Percentiles rank a stretch among this genome's conserved stretches.
These are phyloP conservation scores for Parotia lawesii DNA, from an alignment of 2,113 vertebrate species.

Conservation along the genomic window DNA sequence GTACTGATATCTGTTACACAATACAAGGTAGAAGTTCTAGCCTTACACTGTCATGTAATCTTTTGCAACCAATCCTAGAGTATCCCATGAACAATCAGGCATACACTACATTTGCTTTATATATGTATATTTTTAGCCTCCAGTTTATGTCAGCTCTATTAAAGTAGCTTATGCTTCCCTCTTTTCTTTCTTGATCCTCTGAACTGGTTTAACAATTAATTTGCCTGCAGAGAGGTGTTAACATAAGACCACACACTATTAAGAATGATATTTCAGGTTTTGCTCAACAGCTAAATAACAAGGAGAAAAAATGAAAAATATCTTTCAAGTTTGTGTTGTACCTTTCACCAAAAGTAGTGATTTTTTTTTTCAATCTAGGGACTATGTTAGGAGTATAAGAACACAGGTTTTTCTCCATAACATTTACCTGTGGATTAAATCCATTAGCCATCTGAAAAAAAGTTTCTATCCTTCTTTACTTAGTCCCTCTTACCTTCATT, in stretches of 20 bases:
- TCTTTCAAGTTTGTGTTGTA: neutral
- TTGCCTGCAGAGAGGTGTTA: neutral
- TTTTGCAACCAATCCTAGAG: neutral
- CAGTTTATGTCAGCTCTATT: neutral
- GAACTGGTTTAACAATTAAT: neutral
- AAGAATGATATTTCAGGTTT: neutral
- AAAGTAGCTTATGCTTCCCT: neutral
- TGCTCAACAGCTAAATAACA: neutral
- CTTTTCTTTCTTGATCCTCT: neutral
- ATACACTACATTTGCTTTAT: neutral
- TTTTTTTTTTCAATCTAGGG: neutral
- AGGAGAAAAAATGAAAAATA: neutral
- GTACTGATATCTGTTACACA: neutral
- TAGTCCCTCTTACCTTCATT: neutral
- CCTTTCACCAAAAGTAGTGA: neutral
- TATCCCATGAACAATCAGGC: neutral
- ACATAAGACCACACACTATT: neutral
- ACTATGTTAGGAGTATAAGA: neutral
- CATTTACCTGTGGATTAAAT: neutral
- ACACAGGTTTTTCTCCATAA: neutral
- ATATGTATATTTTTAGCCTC: neutral
- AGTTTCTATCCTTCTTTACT: neutral
- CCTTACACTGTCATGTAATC: neutral
- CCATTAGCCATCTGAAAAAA: neutral
- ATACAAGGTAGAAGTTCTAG: neutral